Base-by-base conservation (phyloP, 2,113 vertebrate genomes). In the Bothrops jararaca region DNA sequence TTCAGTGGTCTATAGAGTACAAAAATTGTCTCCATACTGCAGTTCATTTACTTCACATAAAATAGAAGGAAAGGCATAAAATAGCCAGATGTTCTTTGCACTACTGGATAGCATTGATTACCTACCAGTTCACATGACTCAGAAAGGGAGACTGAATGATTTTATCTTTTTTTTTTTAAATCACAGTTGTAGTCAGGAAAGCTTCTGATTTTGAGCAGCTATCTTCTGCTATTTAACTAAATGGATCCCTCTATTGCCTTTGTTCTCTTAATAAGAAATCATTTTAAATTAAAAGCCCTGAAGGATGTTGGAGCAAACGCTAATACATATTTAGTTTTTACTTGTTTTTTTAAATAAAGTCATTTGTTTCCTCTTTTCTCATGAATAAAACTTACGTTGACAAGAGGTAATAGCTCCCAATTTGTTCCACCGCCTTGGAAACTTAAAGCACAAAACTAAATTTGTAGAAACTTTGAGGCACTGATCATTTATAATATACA, bases 281-380 rank as follows among this genome's bases (percentile, higher is more conserved):
- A 10, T 56, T 88, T 92, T 80, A 12, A 48, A 2, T 93, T 95
- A 87, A 52, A 85, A 92, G 29, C 48, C 86, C 85, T 52, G 34
- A 89, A 15, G 56, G 93, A 87, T 69, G 86, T 11, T 56, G 85
- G 45, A 89, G 92, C 45, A 90, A 34, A 91, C 53, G 88, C 56
- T 26, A 23, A 12, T 56, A 24, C 91, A 53, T 95, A n/a, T 93
- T 54, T 24, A 18, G 91, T 26, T 52, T 42, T 48, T 86, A 86
- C 74, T 74, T 94, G 52, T 89, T 54, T 95, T 89, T 94, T 15
- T 74, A 94, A 52, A 12, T 93, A 3, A 54, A 93, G 86, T 0
- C 8, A 60, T 94, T 52, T 94, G 88, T 91, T 95, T 94, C 91
- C 86, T 11, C 95, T 93, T 90, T 94, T 13, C n/a, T 5, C 24